Base-by-base conservation (phyloP, 2,113 vertebrate species). In the Pao palembangensis region DNA sequence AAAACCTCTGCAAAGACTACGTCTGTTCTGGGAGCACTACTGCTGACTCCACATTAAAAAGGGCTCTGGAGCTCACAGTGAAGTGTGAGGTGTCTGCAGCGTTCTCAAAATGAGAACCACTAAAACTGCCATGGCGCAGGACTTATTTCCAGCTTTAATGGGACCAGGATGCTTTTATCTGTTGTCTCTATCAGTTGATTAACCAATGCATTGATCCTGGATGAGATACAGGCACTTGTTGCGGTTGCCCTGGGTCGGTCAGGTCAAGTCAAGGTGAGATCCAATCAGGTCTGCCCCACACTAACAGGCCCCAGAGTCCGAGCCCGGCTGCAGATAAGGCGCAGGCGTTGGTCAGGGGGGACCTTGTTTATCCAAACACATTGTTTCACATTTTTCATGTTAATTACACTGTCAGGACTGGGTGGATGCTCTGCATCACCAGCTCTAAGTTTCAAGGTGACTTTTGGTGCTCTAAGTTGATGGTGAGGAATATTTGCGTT, bases 221-320 rank as follows among this genome's bases (percentile, higher is more conserved):
- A 76, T 15, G 67, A 63, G 44, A 76, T 71, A 69, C 78, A 69
- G 70, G 17, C 56, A 62, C 63, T 79, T 69, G 71, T 66, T 73
- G 75, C 76, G 53, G 72, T 84, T 75, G 68, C 65, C 61, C 41
- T 13, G 43, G 81, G 83, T 88, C 67, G 47, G 61, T 54, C 56
- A 80, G 88, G 85, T 85, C 84, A 87, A 72, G 67, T 61, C 86
- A 91, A 91, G 89, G 90, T 88, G 77, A 92, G 88, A 91, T 90
- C 78, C 79, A 90, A 91, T 91, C 88, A 76, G 64, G 48, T 21
- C 67, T 60, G 77, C 82, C 68, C 71, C 58, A 68, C 64, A 58
- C 71, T 70, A 55, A 59, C 42, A 50, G 55, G 46, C 64, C 55
- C 59, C 21, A 28, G 57, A 52, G 63, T 70, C 52, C 48, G 61